These are phyloP conservation scores for Chloropsis cyanopogon DNA, from an alignment of 2,113 vertebrate species.

Conservation along the genomic window DNA sequence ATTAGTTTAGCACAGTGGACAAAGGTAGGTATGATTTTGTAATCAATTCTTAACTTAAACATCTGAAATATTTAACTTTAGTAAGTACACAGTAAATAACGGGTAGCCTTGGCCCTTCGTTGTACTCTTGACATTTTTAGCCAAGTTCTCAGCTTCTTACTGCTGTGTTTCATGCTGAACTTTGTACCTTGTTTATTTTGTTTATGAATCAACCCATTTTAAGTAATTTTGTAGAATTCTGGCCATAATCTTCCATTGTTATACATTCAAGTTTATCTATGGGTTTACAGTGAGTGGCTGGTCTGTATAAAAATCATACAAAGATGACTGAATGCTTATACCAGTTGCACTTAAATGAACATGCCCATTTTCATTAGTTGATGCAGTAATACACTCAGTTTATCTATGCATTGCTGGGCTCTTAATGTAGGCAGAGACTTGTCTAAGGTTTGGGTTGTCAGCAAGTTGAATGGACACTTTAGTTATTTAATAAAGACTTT, in stretches of 20 bases:
- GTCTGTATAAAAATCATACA: constrained; percentile 63
- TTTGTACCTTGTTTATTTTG: constrained; percentile 62
- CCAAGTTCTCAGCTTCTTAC: constrained; percentile 76
- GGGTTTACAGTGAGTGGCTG: constrained; percentile 76
- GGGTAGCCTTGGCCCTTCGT: constrained; percentile 73
- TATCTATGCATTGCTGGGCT: constrained; percentile 94
- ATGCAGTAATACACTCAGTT: constrained; percentile 89
- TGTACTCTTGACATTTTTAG: constrained; percentile 61
- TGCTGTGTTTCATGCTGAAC: constrained; percentile 77
- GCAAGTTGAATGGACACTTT: constrained; percentile 81
- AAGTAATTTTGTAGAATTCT: constrained; percentile 67
- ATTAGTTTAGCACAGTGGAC: constrained; percentile 71
- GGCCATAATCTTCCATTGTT: constrained; percentile 63
- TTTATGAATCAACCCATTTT: constrained; percentile 58
- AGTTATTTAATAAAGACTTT: constrained; percentile 79
- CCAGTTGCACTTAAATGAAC: constrained; percentile 80
- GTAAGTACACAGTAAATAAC: constrained; percentile 69
- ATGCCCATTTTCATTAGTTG: constrained; percentile 79
- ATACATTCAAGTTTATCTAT: constrained; percentile 56
- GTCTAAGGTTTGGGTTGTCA: constrained; percentile 82
- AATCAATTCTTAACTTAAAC: constrained; percentile 49
- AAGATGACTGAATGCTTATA: constrained; percentile 80
- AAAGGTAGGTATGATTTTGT: constrained; percentile 45
- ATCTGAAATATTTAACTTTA: constrained; percentile 22
- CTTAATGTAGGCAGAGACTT: constrained; percentile 79